These are phyloP conservation scores for Selene dorsalis DNA, from an alignment of 2,797 vertebrate genomes.

Conservation along the genomic window DNA sequence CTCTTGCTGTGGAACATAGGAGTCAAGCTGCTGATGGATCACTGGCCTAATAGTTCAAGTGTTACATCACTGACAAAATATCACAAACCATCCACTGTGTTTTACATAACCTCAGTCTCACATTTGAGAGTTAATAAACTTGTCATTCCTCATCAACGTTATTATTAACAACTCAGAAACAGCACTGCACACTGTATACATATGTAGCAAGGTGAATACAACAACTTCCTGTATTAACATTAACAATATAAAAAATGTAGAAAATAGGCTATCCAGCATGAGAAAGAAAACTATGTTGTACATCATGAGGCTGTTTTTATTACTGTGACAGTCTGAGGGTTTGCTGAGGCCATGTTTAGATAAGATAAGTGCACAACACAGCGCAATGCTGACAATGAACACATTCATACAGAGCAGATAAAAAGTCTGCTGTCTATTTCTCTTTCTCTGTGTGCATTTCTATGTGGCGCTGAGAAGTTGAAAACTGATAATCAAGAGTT, in stretches of 20 bases:
- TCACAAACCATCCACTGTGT: constrained; percentile 43
- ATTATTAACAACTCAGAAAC: constrained; percentile 25
- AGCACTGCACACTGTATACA: background rate
- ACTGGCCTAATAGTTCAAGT: constrained; percentile 45
- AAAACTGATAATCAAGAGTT: constrained; percentile 18
- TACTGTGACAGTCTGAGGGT: constrained; percentile 20
- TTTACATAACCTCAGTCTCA: constrained; percentile 44
- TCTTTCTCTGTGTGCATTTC: background rate
- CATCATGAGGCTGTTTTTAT: constrained; percentile 10
- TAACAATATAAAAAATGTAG: constrained; percentile 1
- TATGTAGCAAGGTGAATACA: background rate
- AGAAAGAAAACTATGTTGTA: constrained; percentile 19
- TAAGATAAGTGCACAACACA: constrained; percentile 36
- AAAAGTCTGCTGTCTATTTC: background rate
- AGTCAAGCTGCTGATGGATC: constrained; percentile 59
- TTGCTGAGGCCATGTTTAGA: constrained; percentile 35
- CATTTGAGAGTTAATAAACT: constrained; percentile 39
- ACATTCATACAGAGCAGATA: constrained; percentile 24
- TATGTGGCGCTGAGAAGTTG: constrained; percentile 20
- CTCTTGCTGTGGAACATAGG: constrained; percentile 26
- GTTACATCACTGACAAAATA: constrained; percentile 59
- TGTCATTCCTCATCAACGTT: constrained; percentile 30
- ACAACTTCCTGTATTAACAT: constrained; percentile 19
- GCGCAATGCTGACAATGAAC: constrained; percentile 36
- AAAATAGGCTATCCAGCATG: background rate